Base-by-base conservation (phyloP, 2,113 vertebrate genomes). In the Zonotrichia leucophrys region DNA sequence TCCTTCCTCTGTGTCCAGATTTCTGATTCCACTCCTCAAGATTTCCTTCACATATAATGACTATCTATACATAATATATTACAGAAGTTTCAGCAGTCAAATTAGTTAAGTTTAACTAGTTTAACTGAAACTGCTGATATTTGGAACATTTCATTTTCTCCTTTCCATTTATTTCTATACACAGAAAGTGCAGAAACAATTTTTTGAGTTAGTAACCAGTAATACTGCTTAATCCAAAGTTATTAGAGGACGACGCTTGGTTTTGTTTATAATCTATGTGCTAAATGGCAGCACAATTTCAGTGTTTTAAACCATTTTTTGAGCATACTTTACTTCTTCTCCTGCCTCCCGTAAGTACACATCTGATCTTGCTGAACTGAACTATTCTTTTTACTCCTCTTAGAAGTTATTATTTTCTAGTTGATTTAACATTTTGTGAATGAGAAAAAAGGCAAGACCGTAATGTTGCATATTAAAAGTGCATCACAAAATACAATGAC, bases 281-380 rank as follows among this genome's bases (percentile, higher is more conserved):
- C 13, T 49, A 53, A 89, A 79, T 21, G 7, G 15, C 7, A 80
- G 3, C 11, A 69, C 6, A 9, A 21, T 60, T 76, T 83, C 50
- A 76, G 5, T 68, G 60, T 64, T 35, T 60, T 35, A 74, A 83
- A n/a, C 4, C 10, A 41, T 15, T 15, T 52, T 69, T 69, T 25
- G 5, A 25, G 7, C 1, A 0, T 10, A 28, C 1, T 3, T 47
- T 69, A 6, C 10, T 47, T 90, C 33, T 64, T 31, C 7, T 76
- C 11, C 5, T 0, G 3, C n/a, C 15, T 74, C 20, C 7, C 68
- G 12, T 47, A 77, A 76, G 9, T n/a, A 8, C 2, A 28, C 2
- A 4, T 77, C 63, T 80, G 31, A 74, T 66, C 1, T 19, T 60
- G 62, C 9, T 66, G 23, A 86, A 67, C 6, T 33, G 11, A 66